Evolutionary conservation across 2,797 vertebrate species (phyloP), one percentile per base, ranked within the genome.

Genomic region (Astyanax mexicanus): DNA sequence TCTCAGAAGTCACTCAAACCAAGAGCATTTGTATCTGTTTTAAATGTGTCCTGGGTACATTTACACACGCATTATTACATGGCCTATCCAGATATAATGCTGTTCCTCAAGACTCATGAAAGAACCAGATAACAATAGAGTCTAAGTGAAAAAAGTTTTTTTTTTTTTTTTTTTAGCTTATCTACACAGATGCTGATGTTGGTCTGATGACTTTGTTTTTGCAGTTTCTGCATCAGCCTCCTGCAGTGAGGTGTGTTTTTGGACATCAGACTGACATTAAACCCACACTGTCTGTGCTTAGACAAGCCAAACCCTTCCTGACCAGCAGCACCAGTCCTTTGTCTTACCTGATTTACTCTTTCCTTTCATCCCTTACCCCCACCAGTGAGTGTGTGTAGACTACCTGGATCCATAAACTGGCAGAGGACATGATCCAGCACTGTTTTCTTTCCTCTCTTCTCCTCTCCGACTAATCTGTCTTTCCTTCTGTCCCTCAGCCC

Each of bases 301-400:
- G 32, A 73, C 62, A 79, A 64, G 47, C 61, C 65, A 62, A 74
- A 72, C 71, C 57, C 65, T 69, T 69, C 71, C 77, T 69, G 55
- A 52, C 65, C 62, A 74, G 45, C 52, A 66, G 64, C 70, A 54
- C 52, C 55, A 38, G 45, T 10, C 19, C 37, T 74, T 58, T 62
- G 49, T 51, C 55, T 73, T 38, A 61, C 57, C 57, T 19, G 35
- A 73, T 60, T 54, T 40, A 23, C 55, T 52, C 61, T 71, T 55
- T 29, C 37, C 70, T 74, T 74, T 79, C 55, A 79, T 79, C 70
- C 71, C 74, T 49, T 55, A 74, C 65, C 71, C 70, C 62, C 54
- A 68, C 21, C 25, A 35, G 62, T 25, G 62, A 68, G 54, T 19
- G 44, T 47, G 58, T 74, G 51, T 66, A 62, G 69, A 74, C 70